Base-by-base conservation (phyloP, 1,140 invertebrate species). In the Euwallacea fornicatus region DNA sequence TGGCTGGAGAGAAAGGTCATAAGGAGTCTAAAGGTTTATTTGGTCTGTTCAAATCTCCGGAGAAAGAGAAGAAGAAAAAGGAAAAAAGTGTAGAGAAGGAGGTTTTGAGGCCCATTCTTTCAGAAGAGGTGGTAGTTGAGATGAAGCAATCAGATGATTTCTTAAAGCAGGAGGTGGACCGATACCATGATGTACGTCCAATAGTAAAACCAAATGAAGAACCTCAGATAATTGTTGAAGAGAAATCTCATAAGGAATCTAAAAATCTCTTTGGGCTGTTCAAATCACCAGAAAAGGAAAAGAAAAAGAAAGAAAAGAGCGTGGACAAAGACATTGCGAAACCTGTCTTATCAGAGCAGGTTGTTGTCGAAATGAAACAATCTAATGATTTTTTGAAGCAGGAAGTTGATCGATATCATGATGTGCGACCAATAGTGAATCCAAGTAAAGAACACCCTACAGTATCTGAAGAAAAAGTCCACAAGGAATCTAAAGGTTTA, bases 31-130 rank as follows among this genome's bases (percentile, higher is more conserved):
- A 74, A 73, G 66, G 70, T n/a, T n/a, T n/a, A n/a, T 74, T 76
- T 62, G 73, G 74, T 6, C 62, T 74, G 42, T 77, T 77, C 64
- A 71, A 74, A 44, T 74, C 68, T 0, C 67, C 62, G 13, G 65
- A 68, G 47, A 72, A 69, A 71, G 65, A 59, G n/a, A 60, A 59
- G n/a, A 72, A 71, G 56, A 74, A 62, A 42, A 42, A 62, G 42
- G 59, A 50, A 44, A 61, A 47, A 46, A 71, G 62, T 13, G 53
- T 61, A 13, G 67, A 67, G 11, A 66, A 73, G 43, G 43, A 54
- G n/a, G 55, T 33, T 56, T 7, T 59, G 7, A 58, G 72, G 44
- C 70, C 46, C 2, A 46, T 55, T 2, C 9, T 66, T 0, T 72
- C 70, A 44, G 55, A 70, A 46, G n/a, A 66, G 13, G 50, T 66